phyloP scores from a whole-genome alignment of 2,797 vertebrate species.

The Orestias chungarensis region DNA sequence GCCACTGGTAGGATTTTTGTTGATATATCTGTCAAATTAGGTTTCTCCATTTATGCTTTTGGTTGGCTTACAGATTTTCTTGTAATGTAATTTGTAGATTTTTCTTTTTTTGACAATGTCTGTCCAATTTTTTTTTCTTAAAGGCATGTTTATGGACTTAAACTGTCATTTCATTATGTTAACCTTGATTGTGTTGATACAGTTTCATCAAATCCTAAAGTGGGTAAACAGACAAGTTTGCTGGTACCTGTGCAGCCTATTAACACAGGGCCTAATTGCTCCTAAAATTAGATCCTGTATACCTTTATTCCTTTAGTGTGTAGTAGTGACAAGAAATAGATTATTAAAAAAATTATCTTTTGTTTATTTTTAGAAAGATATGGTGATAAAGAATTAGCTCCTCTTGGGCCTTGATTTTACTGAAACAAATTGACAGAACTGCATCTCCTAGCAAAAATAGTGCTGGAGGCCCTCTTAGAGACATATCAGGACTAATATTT shows the following conservation, averaged over 20 bases:
- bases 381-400: not conserved
- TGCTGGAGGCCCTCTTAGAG: no score
- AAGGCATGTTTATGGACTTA: not conserved
- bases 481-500: no score
- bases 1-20: not conserved
- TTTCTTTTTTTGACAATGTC: not conserved
- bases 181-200: not conserved
- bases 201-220: not conserved
- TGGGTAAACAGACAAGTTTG: not conserved
- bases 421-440: no score
- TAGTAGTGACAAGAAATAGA: not conserved
- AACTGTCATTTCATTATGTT: not conserved
- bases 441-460: no score
- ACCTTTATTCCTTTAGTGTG: not conserved
- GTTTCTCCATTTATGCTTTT: not conserved
- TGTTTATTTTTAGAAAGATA: not conserved
- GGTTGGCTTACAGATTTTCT: not conserved
- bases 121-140: not conserved
- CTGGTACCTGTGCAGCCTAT: not conserved
- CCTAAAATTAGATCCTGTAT: not conserved
- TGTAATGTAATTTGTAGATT: not conserved
- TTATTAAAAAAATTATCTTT: not conserved
- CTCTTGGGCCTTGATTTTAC: no score
- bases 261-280: not conserved
- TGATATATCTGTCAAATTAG: not conserved